phyloP scores from a whole-genome alignment of 2,888 invertebrate genomes.

The Muscina levida region DNA sequence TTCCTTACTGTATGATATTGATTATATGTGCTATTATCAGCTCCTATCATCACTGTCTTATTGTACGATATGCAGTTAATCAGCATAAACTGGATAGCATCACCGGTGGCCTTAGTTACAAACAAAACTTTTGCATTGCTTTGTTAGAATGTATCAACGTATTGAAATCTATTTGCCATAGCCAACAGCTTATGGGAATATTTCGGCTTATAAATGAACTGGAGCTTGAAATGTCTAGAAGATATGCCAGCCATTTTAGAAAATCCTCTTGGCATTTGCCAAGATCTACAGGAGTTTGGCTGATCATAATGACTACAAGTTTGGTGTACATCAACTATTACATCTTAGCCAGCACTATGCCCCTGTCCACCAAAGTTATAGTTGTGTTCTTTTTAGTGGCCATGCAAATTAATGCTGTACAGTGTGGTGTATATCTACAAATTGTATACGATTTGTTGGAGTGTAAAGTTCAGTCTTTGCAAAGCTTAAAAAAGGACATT shows the following conservation, averaged over 20 bases:
- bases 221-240: slow-evolving; percentile 4
- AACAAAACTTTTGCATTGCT: slow-evolving; percentile 20
- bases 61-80: neutral
- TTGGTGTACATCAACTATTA: neutral
- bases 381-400: neutral
- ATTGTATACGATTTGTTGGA: neutral
- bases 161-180: slow-evolving; percentile 18
- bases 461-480: too few relatives aligned
- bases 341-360: neutral
- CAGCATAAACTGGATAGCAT: slow-evolving; percentile 35
- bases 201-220: neutral
- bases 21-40: neutral
- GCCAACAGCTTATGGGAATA: neutral
- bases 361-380: neutral
- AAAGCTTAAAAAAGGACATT: neutral
- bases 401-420: neutral
- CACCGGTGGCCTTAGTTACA: slow-evolving; percentile 9
- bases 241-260: neutral
- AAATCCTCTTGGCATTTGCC: neutral
- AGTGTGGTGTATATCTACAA: neutral
- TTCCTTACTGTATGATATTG: neutral
- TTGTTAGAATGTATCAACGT: slow-evolving; percentile 9
- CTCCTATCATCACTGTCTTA: neutral
- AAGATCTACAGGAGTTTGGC: neutral
- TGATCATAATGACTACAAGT: neutral